Base-by-base conservation (phyloP, 2,888 invertebrate species). In the Sclerodermus sp. region DNA sequence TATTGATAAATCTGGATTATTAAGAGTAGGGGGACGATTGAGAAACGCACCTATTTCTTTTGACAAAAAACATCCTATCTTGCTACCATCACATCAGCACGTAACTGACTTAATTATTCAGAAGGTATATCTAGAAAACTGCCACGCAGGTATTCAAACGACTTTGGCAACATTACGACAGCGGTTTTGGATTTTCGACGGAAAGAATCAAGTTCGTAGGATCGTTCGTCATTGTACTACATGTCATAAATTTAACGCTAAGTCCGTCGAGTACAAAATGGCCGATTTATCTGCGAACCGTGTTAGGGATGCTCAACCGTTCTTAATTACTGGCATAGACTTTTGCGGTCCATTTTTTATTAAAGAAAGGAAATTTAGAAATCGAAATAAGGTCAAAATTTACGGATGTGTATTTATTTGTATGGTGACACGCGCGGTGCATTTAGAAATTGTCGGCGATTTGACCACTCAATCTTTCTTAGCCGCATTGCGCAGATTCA, bases 321-420 rank as follows among this genome's bases (percentile, higher is more conserved):
- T 71, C 53, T 37, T 36, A 2, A 47, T 51, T 10, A 40, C 48
- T 36, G 68, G 67, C 2, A 43, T 66, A 1, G 68, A 67, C 48
- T 70, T 58, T 49, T 60, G 56, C 13, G 68, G 68, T 6, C 64
- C 70, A 1, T 55, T 65, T 23, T 31, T 31, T 10, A 37, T 66
- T 8, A 54, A 52, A 17, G 51, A 57, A 29, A 42, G 39, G 8
- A 48, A 43, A 32, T 23, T 45, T 31, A 37, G 62, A 29, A 51
- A 48, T 30, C 39, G 42, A 3, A 42, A 18, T 10, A n/a, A 14
- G 2, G 31, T 53, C 2, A 66, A 67, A 39, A 40, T 44, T 3
- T 64, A 64, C 40, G 45, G 59, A 0, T 41, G 55, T 1, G 12
- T 66, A 10, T 66, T 67, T 37, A 49, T 69, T 4, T 67, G 67